A percentile compares a stretch with the other conserved stretches of the same genome.
phyloP scores from a whole-genome alignment of 2,888 invertebrate genomes.

The Apamea epomidion region DNA sequence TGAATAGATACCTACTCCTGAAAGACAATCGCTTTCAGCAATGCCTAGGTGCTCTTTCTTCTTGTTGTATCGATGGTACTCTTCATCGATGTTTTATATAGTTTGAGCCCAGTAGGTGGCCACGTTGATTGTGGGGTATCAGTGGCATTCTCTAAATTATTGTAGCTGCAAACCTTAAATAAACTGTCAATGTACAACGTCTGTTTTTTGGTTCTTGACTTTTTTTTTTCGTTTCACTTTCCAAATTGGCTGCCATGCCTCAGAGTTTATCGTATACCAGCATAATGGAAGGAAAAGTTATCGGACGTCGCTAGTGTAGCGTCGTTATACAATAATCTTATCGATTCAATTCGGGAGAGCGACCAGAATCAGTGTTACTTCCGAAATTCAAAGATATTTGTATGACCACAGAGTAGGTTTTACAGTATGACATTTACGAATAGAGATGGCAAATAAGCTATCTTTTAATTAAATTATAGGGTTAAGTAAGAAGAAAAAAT shows the following conservation, averaged over 20 bases:
- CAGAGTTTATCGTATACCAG: constrained; percentile 63
- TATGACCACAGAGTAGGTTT: constrained; percentile 51
- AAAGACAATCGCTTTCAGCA: neutral
- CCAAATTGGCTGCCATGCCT: neutral
- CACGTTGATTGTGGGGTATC: too few relatives aligned
- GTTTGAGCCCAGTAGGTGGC: neutral
- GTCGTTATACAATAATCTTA: constrained; percentile 72
- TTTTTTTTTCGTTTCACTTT: neutral
- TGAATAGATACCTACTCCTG: neutral
- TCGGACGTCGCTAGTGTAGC: constrained; percentile 52
- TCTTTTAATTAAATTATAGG: neutral
- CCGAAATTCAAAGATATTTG: constrained; percentile 64
- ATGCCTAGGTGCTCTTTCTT: neutral
- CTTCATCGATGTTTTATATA: neutral
- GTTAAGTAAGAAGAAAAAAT: neutral
- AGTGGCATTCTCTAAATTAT: too few relatives aligned
- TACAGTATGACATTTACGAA: neutral
- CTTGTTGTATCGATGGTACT: neutral
- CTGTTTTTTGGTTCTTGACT: neutral
- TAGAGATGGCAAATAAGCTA: neutral
- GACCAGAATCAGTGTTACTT: constrained; percentile 66
- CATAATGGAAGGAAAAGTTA: constrained; percentile 62
- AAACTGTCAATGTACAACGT: neutral
- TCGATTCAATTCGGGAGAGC: constrained; percentile 67
- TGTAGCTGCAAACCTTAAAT: neutral